Evolutionary conservation across 1,140 invertebrate genomes (phyloP).

Genomic region (Drosophila paulistorum): DNA sequence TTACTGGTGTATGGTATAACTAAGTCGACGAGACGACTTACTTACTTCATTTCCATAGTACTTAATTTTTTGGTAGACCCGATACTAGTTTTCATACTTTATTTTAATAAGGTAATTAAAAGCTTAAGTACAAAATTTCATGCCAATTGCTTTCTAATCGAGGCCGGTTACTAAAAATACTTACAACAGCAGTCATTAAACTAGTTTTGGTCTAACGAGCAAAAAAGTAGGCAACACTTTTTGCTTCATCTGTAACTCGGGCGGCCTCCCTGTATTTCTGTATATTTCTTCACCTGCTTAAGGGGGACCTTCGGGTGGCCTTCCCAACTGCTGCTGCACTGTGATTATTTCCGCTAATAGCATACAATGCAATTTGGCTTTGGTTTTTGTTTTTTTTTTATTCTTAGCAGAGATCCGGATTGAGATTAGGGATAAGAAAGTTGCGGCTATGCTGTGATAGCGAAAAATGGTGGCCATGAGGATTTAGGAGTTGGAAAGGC

Average conservation of each 20-base stretch:
- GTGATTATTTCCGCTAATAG: slow-evolving; percentile 46
- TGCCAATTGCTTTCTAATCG: too few relatives aligned
- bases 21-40: too few relatives aligned
- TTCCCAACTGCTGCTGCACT: background rate
- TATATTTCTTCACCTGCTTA: background rate
- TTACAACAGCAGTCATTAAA: too few relatives aligned
- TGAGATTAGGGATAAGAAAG: slow-evolving; percentile 21
- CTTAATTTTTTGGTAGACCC: too few relatives aligned
- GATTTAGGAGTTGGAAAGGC: background rate
- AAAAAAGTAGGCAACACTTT: slow-evolving; percentile 4
- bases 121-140: too few relatives aligned
- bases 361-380: slow-evolving; percentile 51
- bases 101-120: too few relatives aligned
- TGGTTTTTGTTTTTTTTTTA: slow-evolving; percentile 1
- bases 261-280: too few relatives aligned
- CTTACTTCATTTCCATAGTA: too few relatives aligned
- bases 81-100: too few relatives aligned
- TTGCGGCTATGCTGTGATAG: background rate
- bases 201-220: background rate
- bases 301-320: background rate
- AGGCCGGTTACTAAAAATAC: too few relatives aligned
- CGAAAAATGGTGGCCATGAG: background rate
- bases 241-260: background rate
- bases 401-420: slow-evolving; percentile 38
- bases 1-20: too few relatives aligned